These are phyloP conservation scores for Hapalemur alaotrensis DNA, from an alignment of 2,797 vertebrate species.

Conservation along the genomic window DNA sequence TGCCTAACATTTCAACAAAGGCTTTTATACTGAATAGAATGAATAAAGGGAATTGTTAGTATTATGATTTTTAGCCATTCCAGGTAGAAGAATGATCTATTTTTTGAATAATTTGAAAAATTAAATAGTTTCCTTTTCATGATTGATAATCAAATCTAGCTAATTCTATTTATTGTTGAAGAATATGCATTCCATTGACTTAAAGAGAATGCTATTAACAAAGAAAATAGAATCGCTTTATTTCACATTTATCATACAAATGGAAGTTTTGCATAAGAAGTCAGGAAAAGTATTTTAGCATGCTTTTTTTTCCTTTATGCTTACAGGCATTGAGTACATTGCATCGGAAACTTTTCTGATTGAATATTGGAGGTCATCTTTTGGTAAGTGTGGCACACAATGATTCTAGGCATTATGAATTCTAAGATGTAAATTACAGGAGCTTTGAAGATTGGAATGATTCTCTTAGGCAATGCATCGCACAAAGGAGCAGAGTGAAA, in stretches of 20 bases:
- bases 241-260: slow-evolving; percentile 54
- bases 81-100: slow-evolving; percentile 38
- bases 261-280: slow-evolving; percentile 48
- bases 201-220: slow-evolving; percentile 64
- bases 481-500: slow-evolving; percentile 70
- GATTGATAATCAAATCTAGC: slow-evolving; percentile 61
- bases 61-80: slow-evolving; percentile 49
- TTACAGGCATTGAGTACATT: slow-evolving; percentile 72
- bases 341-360: slow-evolving; percentile 73
- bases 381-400: slow-evolving; percentile 65
- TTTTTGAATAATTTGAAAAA: slow-evolving; percentile 68
- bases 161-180: slow-evolving; percentile 64
- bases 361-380: slow-evolving; percentile 77
- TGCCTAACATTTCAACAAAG: slow-evolving; percentile 58
- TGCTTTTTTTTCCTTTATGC: background rate
- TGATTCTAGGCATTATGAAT: slow-evolving; percentile 77
- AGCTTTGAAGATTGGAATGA: slow-evolving; percentile 78
- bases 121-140: slow-evolving; percentile 55
- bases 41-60: slow-evolving; percentile 50
- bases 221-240: slow-evolving; percentile 46
- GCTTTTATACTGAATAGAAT: slow-evolving; percentile 43
- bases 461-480: slow-evolving; percentile 67
- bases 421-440: slow-evolving; percentile 81
- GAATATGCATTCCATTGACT: slow-evolving; percentile 38
- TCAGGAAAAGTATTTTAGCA: slow-evolving; percentile 51